phyloP scores from a whole-genome alignment of 2,888 invertebrate species.

The Gymnocheta viridis region DNA sequence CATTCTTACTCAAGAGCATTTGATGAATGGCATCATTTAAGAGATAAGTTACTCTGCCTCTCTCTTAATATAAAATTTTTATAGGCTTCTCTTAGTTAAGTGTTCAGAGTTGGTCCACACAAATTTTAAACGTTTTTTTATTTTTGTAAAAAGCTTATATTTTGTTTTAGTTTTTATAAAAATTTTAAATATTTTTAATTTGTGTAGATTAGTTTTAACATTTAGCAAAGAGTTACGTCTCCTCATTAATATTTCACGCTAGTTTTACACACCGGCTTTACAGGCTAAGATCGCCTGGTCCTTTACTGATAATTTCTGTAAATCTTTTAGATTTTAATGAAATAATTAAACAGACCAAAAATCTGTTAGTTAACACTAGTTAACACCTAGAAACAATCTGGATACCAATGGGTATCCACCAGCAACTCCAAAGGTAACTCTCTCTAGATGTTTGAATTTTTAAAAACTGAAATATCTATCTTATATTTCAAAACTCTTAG shows the following conservation, averaged over 20 bases:
- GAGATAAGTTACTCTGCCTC: conserved; percentile 22
- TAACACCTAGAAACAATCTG: neutral
- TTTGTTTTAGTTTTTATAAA: conserved; percentile 53
- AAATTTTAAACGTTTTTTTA: conserved; percentile 46
- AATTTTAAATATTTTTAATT: conserved; percentile 54
- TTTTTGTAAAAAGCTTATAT: conserved; percentile 38
- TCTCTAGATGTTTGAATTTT: conserved; percentile 22
- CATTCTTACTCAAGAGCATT: neutral
- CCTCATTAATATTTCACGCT: conserved; percentile 30
- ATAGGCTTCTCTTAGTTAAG: conserved; percentile 46
- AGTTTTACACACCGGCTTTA: conserved; percentile 59
- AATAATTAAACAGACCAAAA: neutral
- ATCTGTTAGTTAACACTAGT: too few species aligned
- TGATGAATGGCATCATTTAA: conserved; percentile 37
- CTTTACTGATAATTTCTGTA: neutral
- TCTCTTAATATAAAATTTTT: conserved; percentile 5
- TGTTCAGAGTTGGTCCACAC: neutral
- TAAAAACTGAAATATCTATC: conserved; percentile 6
- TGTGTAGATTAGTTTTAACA: conserved; percentile 1
- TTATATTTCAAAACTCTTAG: neutral
- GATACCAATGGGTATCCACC: conserved; percentile 37
- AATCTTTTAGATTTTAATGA: conserved; percentile 32
- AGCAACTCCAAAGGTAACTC: neutral
- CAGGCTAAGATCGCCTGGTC: conserved; percentile 64
- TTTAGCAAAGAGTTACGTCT: conserved; percentile 30